These are phyloP conservation scores for Drosophila insularis DNA, from an alignment of 1,140 invertebrate genomes.

Conservation along the genomic window DNA sequence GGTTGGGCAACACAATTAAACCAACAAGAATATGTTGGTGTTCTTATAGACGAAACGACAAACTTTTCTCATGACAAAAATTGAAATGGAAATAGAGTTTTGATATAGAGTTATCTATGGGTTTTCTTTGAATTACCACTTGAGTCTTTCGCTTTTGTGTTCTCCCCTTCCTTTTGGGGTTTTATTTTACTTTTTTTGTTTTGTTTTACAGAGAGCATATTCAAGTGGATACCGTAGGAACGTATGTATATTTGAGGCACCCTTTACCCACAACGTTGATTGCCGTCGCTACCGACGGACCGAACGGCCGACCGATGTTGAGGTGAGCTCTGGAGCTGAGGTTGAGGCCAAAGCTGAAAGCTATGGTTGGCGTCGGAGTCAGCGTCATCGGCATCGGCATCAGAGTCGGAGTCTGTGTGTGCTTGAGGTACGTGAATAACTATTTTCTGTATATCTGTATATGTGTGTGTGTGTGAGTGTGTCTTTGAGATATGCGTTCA, in stretches of 20 bases:
- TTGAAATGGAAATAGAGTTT: background rate
- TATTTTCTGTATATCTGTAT: slow-evolving; percentile 57
- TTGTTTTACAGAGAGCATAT: background rate
- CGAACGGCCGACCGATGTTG: background rate
- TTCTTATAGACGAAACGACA: background rate
- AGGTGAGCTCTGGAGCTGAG: slow-evolving; percentile 52
- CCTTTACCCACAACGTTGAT: slow-evolving; percentile 49
- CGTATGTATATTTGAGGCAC: background rate
- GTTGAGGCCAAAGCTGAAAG: slow-evolving; percentile 28
- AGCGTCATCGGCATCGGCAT: slow-evolving; percentile 51
- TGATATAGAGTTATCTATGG: slow-evolving; percentile 5
- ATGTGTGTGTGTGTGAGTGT: slow-evolving; percentile 28
- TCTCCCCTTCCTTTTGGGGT: background rate
- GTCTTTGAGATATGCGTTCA: slow-evolving; percentile 27
- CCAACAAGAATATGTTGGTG: background rate
- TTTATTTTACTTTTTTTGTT: too few relatives aligned
- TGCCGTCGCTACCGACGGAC: slow-evolving; percentile 41
- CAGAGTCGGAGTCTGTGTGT: slow-evolving; percentile 62
- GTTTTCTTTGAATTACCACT: slow-evolving; percentile 5
- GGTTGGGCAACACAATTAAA: background rate
- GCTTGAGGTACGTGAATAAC: slow-evolving; percentile 71
- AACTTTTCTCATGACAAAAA: background rate
- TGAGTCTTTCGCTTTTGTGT: background rate
- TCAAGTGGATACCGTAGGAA: slow-evolving; percentile 26
- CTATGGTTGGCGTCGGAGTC: slow-evolving; percentile 7